phyloP scores from a whole-genome alignment of 2,888 invertebrate genomes.

The Bellardia pandia region DNA sequence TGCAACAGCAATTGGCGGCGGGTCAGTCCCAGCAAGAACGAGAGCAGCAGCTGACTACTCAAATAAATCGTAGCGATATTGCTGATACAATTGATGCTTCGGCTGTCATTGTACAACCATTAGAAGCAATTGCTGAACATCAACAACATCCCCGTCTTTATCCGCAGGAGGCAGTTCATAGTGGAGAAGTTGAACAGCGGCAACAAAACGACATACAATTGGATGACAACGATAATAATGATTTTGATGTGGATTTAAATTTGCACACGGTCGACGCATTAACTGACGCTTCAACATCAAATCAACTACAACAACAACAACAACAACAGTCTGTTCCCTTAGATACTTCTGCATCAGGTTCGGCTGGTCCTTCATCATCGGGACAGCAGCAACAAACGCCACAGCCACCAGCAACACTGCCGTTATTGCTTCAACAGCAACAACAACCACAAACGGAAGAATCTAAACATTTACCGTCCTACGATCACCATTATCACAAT shows the following conservation, averaged over 20 bases:
- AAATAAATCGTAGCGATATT: constrained; percentile 72
- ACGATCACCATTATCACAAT: constrained; percentile 73
- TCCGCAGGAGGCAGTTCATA: constrained; percentile 56
- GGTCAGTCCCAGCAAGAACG: constrained; percentile 56
- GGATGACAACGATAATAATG: constrained; percentile 72
- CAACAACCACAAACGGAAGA: constrained; percentile 60
- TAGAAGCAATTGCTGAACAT: constrained; percentile 64
- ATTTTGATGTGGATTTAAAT: constrained; percentile 70
- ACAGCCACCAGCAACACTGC: constrained; percentile 72
- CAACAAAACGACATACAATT: constrained; percentile 68
- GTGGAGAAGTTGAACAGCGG: constrained; percentile 25
- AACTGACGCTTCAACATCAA: constrained; percentile 45
- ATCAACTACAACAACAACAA: constrained; percentile 36
- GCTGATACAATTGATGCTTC: constrained; percentile 76
- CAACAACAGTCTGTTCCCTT: constrained; percentile 43
- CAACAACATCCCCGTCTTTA: constrained; percentile 51
- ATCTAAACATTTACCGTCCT: constrained; percentile 73
- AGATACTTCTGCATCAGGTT: constrained; percentile 68
- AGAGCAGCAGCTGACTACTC: constrained; percentile 66
- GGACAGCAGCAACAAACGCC: constrained; percentile 63
- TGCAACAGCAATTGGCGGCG: constrained; percentile 75
- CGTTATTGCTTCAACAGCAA: constrained; percentile 71
- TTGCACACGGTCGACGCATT: constrained; percentile 51
- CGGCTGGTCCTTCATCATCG: constrained; percentile 60
- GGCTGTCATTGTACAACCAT: constrained; percentile 71